Base-by-base conservation (phyloP, 64 coral and sea anemone species). In the Porites australiensis region DNA sequence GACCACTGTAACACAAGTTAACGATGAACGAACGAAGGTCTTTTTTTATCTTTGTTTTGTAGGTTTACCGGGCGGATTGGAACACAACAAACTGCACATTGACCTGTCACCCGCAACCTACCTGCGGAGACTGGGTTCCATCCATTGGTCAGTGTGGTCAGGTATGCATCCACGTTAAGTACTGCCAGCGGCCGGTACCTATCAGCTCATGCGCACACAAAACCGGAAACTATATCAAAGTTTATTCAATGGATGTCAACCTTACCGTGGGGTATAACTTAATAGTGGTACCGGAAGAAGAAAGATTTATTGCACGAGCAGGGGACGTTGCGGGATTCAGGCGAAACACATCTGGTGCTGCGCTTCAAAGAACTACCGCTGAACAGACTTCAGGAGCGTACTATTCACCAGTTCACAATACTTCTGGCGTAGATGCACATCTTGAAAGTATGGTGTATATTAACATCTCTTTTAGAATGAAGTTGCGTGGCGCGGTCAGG, bases 241-340 rank as follows among this genome's bases (percentile, higher is more conserved):
- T 82, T 43, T 74, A 70, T 61, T 51, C 65, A 5, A 4, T 84
- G 18, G 55, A 91, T 9, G 69, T 82, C 16, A 49, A 71, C 59
- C 79, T 91, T 47, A 83, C 77, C 0, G 55, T 60, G 7, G 89
- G 89, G 6, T 83, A 91, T 22, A 91, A 91, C 70, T 91, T 91
- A 37, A 83, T 91, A 16, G 15, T 51, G 2, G 50, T 91, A 55
- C 89, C 89, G 13, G 9, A 73, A 45, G 47, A 69, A 50, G 46
- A 74, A 50, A 74, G 57, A 57, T 72, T 82, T 72, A 74, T 11
- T 48, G 52, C 68, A 9, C 6, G 9, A 5, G 55, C 57, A 62
- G 89, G 89, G 22, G 89, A 91, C 55, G 59, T 83, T 14, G 27
- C 84, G 6, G 89, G 79, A 48, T 91, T 80, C 58, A 19, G 71